Percentiles rank a stretch among this genome's conserved stretches.
These are phyloP conservation scores for Microcebus lehilahytsara DNA, from an alignment of 2,113 vertebrate genomes.

Conservation along the genomic window DNA sequence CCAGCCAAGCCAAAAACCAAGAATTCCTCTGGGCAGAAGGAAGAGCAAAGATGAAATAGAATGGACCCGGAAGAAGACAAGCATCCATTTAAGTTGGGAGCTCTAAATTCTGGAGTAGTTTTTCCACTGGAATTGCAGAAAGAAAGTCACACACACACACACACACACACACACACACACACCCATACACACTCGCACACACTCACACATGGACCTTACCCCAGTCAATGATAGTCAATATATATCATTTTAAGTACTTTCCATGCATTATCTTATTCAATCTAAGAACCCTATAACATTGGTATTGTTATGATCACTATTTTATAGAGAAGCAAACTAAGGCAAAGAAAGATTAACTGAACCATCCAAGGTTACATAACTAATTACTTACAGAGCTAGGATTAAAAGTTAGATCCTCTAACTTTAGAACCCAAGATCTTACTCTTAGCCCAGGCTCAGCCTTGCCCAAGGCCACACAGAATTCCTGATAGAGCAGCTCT, in stretches of 20 bases:
- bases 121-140: not conserved
- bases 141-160: too few relatives aligned
- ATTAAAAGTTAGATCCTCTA: not conserved
- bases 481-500: not conserved
- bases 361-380: not conserved
- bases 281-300: not conserved
- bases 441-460: not conserved
- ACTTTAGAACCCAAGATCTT: not conserved
- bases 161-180: not conserved
- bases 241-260: not conserved
- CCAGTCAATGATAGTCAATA: not conserved
- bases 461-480: not conserved
- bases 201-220: not conserved
- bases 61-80: not conserved
- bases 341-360: not conserved
- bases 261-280: not conserved
- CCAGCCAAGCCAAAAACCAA: not conserved
- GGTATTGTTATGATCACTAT: not conserved
- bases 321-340: not conserved
- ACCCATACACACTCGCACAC: not conserved
- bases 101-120: not conserved
- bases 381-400: not conserved
- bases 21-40: not conserved
- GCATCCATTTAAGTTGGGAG: not conserved
- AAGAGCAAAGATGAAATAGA: not conserved